These are phyloP conservation scores for Mandrillus leucophaeus DNA, from an alignment of 2,113 vertebrate genomes.

Conservation along the genomic window DNA sequence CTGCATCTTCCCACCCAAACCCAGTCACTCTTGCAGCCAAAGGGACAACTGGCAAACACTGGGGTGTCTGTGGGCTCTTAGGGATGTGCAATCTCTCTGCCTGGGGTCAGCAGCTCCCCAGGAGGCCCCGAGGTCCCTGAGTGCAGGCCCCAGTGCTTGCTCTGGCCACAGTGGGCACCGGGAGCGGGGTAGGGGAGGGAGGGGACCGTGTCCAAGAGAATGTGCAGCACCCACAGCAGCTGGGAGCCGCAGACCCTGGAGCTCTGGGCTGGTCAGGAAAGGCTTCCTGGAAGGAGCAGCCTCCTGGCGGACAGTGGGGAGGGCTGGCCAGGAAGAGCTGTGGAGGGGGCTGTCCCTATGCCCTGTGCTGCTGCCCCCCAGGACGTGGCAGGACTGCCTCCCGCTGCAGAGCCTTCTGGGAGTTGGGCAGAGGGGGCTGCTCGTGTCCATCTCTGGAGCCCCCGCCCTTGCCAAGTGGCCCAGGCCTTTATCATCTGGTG, in stretches of 20 bases:
- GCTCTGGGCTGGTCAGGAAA: not conserved
- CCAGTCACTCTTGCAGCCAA: not conserved
- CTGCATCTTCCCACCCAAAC: not conserved
- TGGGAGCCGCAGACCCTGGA: not conserved
- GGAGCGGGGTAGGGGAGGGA: too few species aligned
- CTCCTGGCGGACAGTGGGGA: not conserved
- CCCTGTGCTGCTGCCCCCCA: fast-evolving
- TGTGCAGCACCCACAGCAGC: not conserved
- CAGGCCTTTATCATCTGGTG: too few species aligned
- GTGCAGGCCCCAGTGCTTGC: not conserved
- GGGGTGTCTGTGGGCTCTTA: not conserved
- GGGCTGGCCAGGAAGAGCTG: not conserved
- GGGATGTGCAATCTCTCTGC: not conserved
- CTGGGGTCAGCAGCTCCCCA: not conserved
- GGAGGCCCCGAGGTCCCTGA: not conserved
- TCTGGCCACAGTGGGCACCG: not conserved
- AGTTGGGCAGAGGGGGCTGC: too few species aligned
- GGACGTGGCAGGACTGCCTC: fast-evolving
- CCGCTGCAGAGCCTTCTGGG: not conserved
- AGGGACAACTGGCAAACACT: not conserved
- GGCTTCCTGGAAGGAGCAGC: not conserved
- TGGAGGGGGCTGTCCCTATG: not conserved
- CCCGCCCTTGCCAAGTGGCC: too few species aligned
- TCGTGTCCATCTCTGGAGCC: not conserved
- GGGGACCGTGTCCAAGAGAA: not conserved